These are phyloP conservation scores for Latrodectus geometricus DNA, from an alignment of 1,140 invertebrate genomes.

Conservation along the genomic window DNA sequence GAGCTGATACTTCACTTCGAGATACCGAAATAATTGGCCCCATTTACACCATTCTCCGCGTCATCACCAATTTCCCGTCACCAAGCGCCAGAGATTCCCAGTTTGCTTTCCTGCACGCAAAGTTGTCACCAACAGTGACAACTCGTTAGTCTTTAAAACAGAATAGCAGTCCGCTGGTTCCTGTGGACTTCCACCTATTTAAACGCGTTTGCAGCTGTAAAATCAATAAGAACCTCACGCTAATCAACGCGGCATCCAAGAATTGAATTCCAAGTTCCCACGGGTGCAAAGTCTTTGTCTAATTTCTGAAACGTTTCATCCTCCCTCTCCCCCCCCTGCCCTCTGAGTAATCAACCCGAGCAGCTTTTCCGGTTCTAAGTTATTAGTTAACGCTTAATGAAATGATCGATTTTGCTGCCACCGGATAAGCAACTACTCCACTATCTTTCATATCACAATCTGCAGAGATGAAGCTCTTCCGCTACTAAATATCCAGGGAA, in stretches of 20 bases:
- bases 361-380: slow-evolving; percentile 36
- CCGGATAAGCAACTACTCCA: too few relatives aligned
- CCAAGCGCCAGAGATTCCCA: slow-evolving; percentile 16
- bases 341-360: slow-evolving; percentile 33
- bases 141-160: slow-evolving; percentile 48
- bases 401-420: slow-evolving; percentile 34
- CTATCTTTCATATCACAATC: too few relatives aligned
- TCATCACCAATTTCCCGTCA: background rate
- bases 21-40: background rate
- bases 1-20: too few relatives aligned
- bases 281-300: slow-evolving; percentile 40
- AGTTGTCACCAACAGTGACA: slow-evolving; percentile 30
- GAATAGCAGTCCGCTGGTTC: background rate
- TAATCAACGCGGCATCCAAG: slow-evolving; percentile 45
- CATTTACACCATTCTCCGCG: background rate
- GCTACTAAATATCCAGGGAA: too few relatives aligned
- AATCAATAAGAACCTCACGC: slow-evolving; percentile 42
- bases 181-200: slow-evolving; percentile 27
- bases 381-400: slow-evolving; percentile 59
- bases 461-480: too few relatives aligned
- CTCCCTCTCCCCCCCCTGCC: background rate
- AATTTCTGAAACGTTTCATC: slow-evolving; percentile 30
- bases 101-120: slow-evolving; percentile 20
- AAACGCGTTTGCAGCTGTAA: slow-evolving; percentile 40
- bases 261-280: slow-evolving; percentile 41